A percentile compares a stretch with the other conserved stretches of the same genome.
These are phyloP conservation scores for Cyphomyrus plagiostoma DNA, from an alignment of 2,113 vertebrate genomes.

Conservation along the genomic window DNA sequence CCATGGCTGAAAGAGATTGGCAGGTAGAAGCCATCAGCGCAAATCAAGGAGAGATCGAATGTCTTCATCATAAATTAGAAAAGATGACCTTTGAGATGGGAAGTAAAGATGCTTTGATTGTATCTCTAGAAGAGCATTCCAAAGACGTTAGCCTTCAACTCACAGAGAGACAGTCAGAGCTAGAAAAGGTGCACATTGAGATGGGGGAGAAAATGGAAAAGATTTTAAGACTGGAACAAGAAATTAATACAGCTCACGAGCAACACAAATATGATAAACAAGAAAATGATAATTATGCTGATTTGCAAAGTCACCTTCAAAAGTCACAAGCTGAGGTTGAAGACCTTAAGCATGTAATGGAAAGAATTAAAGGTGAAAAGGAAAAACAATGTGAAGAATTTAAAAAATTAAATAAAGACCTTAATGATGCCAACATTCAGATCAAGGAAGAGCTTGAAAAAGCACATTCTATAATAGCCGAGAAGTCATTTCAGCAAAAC, in stretches of 20 bases:
- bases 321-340: conserved; percentile 27
- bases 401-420: conserved; percentile 34
- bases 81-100: conserved; percentile 23
- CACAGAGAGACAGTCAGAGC: conserved; percentile 38
- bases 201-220: conserved; percentile 42
- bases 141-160: conserved; percentile 45
- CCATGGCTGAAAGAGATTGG: conserved; percentile 44
- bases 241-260: conserved; percentile 30
- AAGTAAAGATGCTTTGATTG: conserved; percentile 41
- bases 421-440: conserved; percentile 42
- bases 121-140: conserved; percentile 30
- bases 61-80: conserved; percentile 32
- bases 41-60: conserved; percentile 45
- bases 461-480: conserved; percentile 36
- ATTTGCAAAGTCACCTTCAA: conserved; percentile 43
- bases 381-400: conserved; percentile 29
- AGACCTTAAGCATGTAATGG: conserved; percentile 30
- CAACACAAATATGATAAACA: conserved; percentile 32
- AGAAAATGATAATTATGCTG: conserved; percentile 22
- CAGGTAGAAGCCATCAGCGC: conserved; percentile 31
- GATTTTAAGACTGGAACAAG: conserved; percentile 28
- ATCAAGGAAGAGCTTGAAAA: conserved; percentile 47
- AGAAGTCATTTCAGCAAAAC: conserved; percentile 51
- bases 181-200: conserved; percentile 42
- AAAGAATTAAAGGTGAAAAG: conserved; percentile 38